Evolutionary conservation across 1,140 invertebrate genomes (phyloP).

Genomic region (Drosophila gunungcola): DNA sequence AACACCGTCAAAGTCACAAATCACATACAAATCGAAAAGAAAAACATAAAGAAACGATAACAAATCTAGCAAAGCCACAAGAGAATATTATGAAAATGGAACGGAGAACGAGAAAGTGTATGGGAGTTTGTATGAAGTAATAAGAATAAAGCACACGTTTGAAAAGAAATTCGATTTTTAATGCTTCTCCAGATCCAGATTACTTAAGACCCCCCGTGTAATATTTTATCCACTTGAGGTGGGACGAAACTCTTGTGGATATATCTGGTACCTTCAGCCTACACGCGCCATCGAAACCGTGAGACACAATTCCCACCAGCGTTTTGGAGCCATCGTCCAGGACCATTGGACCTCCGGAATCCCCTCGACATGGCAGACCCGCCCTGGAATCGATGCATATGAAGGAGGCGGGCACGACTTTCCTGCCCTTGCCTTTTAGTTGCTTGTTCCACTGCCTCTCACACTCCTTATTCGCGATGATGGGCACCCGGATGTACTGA

Average conservation of each 20-base stretch:
- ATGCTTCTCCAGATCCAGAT: neutral
- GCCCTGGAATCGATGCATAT: conserved; percentile 44
- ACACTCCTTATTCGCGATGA: conserved; percentile 51
- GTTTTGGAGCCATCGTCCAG: conserved; percentile 39
- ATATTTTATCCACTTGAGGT: conserved; percentile 39
- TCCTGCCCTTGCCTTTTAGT: conserved; percentile 13
- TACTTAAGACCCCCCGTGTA: conserved; percentile 22
- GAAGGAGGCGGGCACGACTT: conserved; percentile 30
- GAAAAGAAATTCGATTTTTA: conserved; percentile 57
- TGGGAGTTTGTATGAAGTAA: conserved; percentile 77
- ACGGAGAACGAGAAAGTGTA: conserved; percentile 50
- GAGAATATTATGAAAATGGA: conserved; percentile 42
- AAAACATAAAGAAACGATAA: conserved; percentile 52
- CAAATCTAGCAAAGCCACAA: conserved; percentile 77
- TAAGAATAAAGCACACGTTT: conserved; percentile 83
- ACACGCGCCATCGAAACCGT: conserved; percentile 51
- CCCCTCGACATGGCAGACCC: conserved; percentile 58
- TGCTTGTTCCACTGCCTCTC: conserved; percentile 45
- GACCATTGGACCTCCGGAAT: conserved; percentile 58
- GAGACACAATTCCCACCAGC: conserved; percentile 58
- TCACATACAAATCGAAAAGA: conserved; percentile 46
- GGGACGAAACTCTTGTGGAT: conserved; percentile 42
- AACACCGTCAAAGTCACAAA: conserved; percentile 67
- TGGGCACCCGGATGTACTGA: conserved; percentile 33
- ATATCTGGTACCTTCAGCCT: conserved; percentile 45